phyloP scores from a whole-genome alignment of 1,140 invertebrate genomes.

The Microvelia longipes region DNA sequence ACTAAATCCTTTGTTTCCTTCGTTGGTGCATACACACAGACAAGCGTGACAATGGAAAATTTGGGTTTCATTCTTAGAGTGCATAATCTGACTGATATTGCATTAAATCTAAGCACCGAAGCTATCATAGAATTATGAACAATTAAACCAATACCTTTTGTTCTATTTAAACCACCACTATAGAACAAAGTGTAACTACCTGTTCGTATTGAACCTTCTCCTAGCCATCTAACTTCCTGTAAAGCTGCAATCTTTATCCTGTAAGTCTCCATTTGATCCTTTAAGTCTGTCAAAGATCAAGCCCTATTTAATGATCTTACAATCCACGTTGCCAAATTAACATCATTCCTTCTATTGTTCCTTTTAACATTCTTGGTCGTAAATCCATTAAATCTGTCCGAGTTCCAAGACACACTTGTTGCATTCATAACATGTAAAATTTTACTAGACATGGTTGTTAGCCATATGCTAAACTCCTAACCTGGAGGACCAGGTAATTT shows the following conservation, averaged over 20 bases:
- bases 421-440: too few relatives aligned
- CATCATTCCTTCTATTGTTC: background rate
- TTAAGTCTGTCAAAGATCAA: background rate
- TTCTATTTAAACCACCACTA: background rate
- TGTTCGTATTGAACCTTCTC: background rate
- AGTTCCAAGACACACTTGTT: too few relatives aligned
- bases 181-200: background rate
- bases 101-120: background rate
- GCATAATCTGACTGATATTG: background rate
- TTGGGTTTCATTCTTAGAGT: background rate
- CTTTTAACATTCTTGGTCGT: background rate
- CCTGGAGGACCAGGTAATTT: too few relatives aligned
- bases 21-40: constrained; percentile 11
- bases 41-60: constrained; percentile 8
- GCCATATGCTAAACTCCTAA: too few relatives aligned
- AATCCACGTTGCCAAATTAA: background rate
- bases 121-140: background rate
- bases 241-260: background rate
- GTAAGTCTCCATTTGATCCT: background rate
- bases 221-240: constrained; percentile 1
- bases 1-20: constrained; percentile 12
- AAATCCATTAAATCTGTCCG: too few relatives aligned
- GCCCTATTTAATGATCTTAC: background rate
- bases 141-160: background rate
- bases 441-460: too few relatives aligned